Evolutionary conservation across 2,113 vertebrate genomes (phyloP), one percentile per base, ranked within the genome.

Genomic region (Embiotoca jacksoni): DNA sequence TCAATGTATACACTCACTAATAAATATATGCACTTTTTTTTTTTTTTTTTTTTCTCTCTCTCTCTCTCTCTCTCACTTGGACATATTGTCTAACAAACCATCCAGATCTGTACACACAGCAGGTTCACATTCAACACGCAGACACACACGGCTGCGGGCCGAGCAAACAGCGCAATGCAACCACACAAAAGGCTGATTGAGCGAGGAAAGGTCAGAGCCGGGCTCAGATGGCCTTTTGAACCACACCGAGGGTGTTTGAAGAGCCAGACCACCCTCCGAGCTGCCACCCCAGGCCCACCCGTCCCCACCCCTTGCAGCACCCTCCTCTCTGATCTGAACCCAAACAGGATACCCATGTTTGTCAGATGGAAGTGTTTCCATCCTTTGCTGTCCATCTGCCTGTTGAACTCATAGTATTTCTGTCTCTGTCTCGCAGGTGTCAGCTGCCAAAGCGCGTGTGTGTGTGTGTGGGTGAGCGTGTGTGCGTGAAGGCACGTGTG

Each of bases 151-250:
- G 23, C 52, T 5, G 39, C 41, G n/a, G 79, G 80, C 32, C 2
- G 15, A 56, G 53, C 59, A 75, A 88, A 77, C 59, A 54, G 70
- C 14, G 66, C 79, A 75, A 37, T 82, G 70, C 87, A 83, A 80
- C 68, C 72, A 79, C 88, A 91, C 85, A 91, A 92, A 90, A 81
- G 86, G 59, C 80, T 70, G 88, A 87, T 91, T 89, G 90, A 90
- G 85, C 80, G 57, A 73, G 71, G 75, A 93, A 94, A 94, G 90
- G 93, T 94, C 92, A 92, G 79, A 62, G 88, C 68, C 60, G 33
- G 69, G 82, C 87, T 91, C 80, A 80, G 78, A 87, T 88, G 88
- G 80, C 88, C 83, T 92, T 94, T 92, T 92, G 86, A 94, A 91
- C 89, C 80, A 88, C 66, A 83, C 80, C 75, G 83, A 85, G 82